These are phyloP conservation scores for Achatina immaculata DNA, from an alignment of 1,140 invertebrate species.

Conservation along the genomic window DNA sequence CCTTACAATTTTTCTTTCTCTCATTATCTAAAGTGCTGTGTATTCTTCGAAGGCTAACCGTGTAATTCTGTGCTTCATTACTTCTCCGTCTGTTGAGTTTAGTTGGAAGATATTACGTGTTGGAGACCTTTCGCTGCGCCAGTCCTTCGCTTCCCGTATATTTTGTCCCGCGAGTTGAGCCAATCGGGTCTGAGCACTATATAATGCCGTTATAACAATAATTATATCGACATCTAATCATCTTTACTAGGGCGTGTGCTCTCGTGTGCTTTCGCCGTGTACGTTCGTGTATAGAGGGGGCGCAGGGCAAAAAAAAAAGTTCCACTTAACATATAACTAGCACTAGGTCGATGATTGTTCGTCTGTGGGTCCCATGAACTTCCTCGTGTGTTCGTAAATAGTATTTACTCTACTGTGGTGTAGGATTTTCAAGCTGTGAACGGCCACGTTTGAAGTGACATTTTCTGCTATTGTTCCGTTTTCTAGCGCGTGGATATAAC, in stretches of 20 bases:
- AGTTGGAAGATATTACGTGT: too few species aligned
- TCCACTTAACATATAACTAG: neutral
- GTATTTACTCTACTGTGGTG: too few species aligned
- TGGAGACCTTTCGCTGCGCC: too few species aligned
- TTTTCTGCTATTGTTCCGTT: neutral
- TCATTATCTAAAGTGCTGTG: too few species aligned
- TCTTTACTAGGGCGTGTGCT: conserved; percentile 18
- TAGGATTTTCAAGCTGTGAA: neutral
- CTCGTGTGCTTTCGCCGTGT: neutral
- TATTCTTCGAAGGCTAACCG: too few species aligned
- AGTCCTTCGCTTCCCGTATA: too few species aligned
- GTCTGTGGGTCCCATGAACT: neutral
- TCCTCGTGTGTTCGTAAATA: neutral
- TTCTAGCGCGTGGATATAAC: too few species aligned
- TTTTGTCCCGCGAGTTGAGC: neutral
- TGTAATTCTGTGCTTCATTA: too few species aligned
- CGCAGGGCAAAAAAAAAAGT: too few species aligned
- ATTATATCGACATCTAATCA: conserved; percentile 24
- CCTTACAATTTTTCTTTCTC: too few species aligned
- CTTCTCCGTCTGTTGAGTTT: too few species aligned
- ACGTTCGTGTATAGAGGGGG: neutral
- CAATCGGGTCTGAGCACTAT: neutral
- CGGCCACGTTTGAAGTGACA: neutral
- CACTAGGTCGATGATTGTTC: conserved; percentile 1
- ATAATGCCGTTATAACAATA: conserved; percentile 17